Evolutionary conservation across 2,888 invertebrate genomes (phyloP).

Genomic region (Andrena bucephala): DNA sequence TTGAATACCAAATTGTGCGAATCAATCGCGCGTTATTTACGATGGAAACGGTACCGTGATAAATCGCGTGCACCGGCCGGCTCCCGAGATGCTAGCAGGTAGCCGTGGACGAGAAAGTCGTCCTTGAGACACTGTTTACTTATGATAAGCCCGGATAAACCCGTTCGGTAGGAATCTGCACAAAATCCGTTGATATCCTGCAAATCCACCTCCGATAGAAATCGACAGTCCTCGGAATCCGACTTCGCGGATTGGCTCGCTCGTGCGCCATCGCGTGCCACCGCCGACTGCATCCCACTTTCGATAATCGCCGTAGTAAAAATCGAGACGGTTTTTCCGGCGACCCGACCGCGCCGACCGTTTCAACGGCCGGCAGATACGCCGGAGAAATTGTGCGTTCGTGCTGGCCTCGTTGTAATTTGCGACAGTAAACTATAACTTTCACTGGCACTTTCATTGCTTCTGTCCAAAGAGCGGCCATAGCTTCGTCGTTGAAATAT

Average conservation of each 20-base stretch:
- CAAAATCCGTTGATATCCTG: slow-evolving; percentile 33
- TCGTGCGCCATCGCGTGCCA: slow-evolving; percentile 4
- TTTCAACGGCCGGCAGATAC: slow-evolving; percentile 23
- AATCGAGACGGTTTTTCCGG: slow-evolving; percentile 33
- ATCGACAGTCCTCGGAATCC: slow-evolving; percentile 50
- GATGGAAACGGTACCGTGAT: neutral
- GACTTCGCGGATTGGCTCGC: neutral
- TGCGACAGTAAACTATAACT: slow-evolving; percentile 60
- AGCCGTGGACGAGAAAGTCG: slow-evolving; percentile 49
- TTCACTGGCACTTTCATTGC: slow-evolving; percentile 70
- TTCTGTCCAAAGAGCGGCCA: slow-evolving; percentile 52
- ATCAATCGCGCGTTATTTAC: neutral
- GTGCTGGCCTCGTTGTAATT: slow-evolving; percentile 49
- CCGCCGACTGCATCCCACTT: slow-evolving; percentile 38
- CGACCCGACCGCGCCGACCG: neutral
- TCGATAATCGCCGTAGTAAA: slow-evolving; percentile 45
- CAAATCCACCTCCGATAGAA: slow-evolving; percentile 46
- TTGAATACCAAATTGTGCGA: neutral
- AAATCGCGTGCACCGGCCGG: slow-evolving; percentile 9
- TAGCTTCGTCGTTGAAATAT: slow-evolving; percentile 42
- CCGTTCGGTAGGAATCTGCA: slow-evolving; percentile 43
- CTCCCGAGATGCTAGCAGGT: neutral
- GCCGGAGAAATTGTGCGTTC: slow-evolving; percentile 63
- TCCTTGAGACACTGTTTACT: slow-evolving; percentile 38
- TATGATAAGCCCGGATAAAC: slow-evolving; percentile 53